Conservation (phyloP, 2,797 vertebrate species). For the Orestias chungarensis region DNA sequence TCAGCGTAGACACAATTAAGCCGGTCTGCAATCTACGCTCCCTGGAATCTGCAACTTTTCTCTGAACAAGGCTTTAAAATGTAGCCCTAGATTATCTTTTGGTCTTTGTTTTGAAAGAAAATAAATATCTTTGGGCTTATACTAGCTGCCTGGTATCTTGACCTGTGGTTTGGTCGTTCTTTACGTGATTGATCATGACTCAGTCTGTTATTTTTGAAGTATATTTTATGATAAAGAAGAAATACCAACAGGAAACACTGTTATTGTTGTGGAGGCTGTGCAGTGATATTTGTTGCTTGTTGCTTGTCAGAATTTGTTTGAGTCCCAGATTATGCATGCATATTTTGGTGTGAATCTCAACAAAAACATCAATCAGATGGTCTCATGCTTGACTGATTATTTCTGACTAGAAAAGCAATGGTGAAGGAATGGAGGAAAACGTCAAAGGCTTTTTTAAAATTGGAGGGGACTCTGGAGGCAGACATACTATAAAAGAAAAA, state of each 20-base stretch:
- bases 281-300: slow-evolving; percentile 17
- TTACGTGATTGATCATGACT: too few relatives aligned
- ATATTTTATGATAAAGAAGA: too few relatives aligned
- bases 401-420: slow-evolving; percentile 19
- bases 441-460: slow-evolving; percentile 32
- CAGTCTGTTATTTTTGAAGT: too few relatives aligned
- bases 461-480: slow-evolving; percentile 8
- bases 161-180: too few relatives aligned
- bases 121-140: too few relatives aligned
- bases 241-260: neutral
- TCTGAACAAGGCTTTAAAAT: too few relatives aligned
- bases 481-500: slow-evolving; percentile 2
- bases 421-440: neutral
- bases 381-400: slow-evolving; percentile 24
- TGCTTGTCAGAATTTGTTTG: neutral
- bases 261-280: neutral
- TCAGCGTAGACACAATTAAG: too few relatives aligned
- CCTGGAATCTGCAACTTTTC: too few relatives aligned
- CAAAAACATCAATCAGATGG: slow-evolving; percentile 27
- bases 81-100: too few relatives aligned
- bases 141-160: too few relatives aligned
- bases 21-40: too few relatives aligned
- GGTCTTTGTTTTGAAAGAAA: too few relatives aligned
- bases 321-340: slow-evolving; percentile 9
- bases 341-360: slow-evolving; percentile 16